These are phyloP conservation scores for Eulemur rubriventer DNA, from an alignment of 2,797 vertebrate species.

Conservation along the genomic window DNA sequence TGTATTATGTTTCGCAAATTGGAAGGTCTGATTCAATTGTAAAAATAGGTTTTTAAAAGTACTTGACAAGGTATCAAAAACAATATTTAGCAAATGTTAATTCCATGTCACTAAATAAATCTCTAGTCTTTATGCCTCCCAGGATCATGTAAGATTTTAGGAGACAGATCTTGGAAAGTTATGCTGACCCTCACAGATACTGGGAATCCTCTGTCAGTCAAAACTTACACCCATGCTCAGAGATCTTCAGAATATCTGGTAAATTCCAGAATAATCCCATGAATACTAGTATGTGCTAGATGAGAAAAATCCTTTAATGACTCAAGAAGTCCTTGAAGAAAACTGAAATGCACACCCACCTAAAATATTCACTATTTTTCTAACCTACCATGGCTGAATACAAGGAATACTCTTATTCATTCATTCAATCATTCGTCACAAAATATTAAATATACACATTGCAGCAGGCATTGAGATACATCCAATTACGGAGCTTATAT, in stretches of 20 bases:
- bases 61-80: conserved; percentile 45
- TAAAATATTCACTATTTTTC: background rate
- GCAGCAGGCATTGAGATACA: background rate
- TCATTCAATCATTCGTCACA: background rate
- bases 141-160: background rate
- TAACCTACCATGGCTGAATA: background rate
- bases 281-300: background rate
- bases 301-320: background rate
- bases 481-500: background rate
- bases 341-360: background rate
- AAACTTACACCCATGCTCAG: background rate
- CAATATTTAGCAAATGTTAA: conserved; percentile 54
- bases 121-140: background rate
- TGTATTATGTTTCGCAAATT: conserved; percentile 44
- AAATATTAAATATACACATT: background rate
- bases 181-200: background rate
- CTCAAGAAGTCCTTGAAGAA: background rate
- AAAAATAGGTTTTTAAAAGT: conserved; percentile 55
- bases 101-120: conserved; percentile 44
- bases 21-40: conserved; percentile 50
- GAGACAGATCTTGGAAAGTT: background rate
- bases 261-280: background rate
- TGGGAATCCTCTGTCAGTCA: background rate
- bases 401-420: background rate
- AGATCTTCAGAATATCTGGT: background rate